Base-by-base conservation (phyloP, 2,113 vertebrate genomes). In the Climacteris rufus region DNA sequence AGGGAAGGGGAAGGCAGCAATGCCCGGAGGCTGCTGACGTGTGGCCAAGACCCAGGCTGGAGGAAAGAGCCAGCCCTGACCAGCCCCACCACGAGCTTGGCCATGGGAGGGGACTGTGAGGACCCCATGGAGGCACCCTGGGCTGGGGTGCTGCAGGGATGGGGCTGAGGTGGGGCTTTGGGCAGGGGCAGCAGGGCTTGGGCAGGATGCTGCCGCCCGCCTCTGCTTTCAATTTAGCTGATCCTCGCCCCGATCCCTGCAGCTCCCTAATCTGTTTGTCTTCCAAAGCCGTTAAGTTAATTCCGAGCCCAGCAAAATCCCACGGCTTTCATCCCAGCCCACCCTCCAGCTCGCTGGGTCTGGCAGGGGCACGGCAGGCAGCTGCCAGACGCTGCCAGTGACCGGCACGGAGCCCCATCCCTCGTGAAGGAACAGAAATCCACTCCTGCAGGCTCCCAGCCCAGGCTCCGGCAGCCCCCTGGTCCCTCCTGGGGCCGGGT, bases 221-320 rank as follows among this genome's bases (percentile, higher is more conserved):
- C 57, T 84, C 75, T 95, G 95, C 76, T 97, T 96, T 89, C 94
- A 96, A 87, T 96, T 96, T 85, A 87, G 66, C 83, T 89, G 91
- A 94, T 93, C 77, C 91, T 78, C 1, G 1, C 56, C 83, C 63
- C 37, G 8, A 89, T 94, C 61, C 77, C 82, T 15, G 27, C 47
- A 72, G 84, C 70, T 77, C 80, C 57, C 83, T 96, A 85, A 97
- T 95, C 95, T 97, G 91, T 97, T 97, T 96, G 91, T 95, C 91
- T 97, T 97, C 93, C 87, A 95, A 95, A 97, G 87, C 86, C 18
- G 5, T 56, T 88, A 88, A 96, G 24, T 93, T 92, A 92, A 96
- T 92, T 88, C 18, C 3, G 12, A 95, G 88, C 79, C 80, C 35
- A 12, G 39, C 59, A 44, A 90, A 93, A 87, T 84, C 89, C 87